Conservation (phyloP, 2,797 vertebrate species). For the Coreius guichenoti region DNA sequence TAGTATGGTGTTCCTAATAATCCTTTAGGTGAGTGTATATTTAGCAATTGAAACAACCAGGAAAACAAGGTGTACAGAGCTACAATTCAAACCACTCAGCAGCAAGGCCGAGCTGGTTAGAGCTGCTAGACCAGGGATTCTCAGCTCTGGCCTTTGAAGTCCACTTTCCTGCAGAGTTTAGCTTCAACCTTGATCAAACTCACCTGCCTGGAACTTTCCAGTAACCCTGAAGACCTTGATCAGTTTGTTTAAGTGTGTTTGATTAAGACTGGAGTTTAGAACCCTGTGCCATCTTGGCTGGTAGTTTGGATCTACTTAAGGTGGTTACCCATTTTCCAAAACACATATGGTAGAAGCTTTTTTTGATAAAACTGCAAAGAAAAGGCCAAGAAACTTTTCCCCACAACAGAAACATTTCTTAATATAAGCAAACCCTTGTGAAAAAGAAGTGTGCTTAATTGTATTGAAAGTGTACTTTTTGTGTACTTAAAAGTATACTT, state of each 20-base stretch:
- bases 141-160: not conserved
- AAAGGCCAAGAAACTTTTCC: not conserved
- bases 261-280: not conserved
- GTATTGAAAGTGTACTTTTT: too few relatives aligned
- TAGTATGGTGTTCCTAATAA: too few relatives aligned
- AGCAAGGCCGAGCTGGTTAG: not conserved
- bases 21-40: too few relatives aligned
- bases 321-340: not conserved
- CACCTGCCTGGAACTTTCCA: not conserved
- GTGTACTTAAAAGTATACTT: too few relatives aligned
- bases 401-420: not conserved
- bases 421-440: too few relatives aligned
- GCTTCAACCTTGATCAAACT: not conserved
- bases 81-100: too few relatives aligned
- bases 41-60: too few relatives aligned
- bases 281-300: not conserved
- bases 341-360: not conserved
- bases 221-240: not conserved
- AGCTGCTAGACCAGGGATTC: not conserved
- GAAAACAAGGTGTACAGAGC: too few relatives aligned
- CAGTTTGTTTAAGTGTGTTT: not conserved
- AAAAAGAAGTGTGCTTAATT: too few relatives aligned
- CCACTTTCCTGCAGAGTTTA: not conserved
- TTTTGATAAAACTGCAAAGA: not conserved
- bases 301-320: not conserved